Percentiles rank a stretch among this genome's conserved stretches.
phyloP scores from a whole-genome alignment of 2,797 vertebrate genomes.

The Malacoctenus gilli region DNA sequence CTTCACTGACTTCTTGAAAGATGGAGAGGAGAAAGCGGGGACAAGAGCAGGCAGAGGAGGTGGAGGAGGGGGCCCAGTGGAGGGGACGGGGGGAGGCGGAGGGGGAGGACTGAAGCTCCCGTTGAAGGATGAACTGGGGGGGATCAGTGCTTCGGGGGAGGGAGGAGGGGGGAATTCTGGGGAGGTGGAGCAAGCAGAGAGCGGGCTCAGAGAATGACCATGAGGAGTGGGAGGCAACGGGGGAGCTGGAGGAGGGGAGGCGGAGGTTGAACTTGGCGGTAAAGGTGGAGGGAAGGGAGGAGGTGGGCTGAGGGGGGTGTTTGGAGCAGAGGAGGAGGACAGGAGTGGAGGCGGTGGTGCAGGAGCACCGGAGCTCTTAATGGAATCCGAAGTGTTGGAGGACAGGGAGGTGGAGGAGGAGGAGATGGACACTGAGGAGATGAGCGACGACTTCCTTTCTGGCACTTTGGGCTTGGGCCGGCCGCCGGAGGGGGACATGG shows the following conservation, averaged over 20 bases:
- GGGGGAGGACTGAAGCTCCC: slow-evolving; percentile 73
- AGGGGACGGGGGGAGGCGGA: slow-evolving; percentile 48
- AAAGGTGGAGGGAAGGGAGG: slow-evolving; percentile 74
- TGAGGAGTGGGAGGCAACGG: slow-evolving; percentile 63
- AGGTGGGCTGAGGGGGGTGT: slow-evolving; percentile 62
- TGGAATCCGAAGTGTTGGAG: slow-evolving; percentile 92
- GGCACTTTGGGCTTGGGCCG: slow-evolving; percentile 92
- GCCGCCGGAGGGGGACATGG: slow-evolving; percentile 85
- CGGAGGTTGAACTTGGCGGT: slow-evolving; percentile 49
- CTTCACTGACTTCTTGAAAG: slow-evolving; percentile 79
- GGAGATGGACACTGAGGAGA: slow-evolving; percentile 93
- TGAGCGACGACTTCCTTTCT: slow-evolving; percentile 95
- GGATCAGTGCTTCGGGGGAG: slow-evolving; percentile 82
- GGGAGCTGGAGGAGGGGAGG: slow-evolving; percentile 59
- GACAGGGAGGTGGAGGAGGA: slow-evolving; percentile 97
- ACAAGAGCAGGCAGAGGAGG: slow-evolving; percentile 62
- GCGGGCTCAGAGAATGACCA: slow-evolving; percentile 25
- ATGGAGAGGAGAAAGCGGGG: slow-evolving; percentile 78
- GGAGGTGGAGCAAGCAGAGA: slow-evolving; percentile 69
- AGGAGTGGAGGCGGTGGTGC: slow-evolving; percentile 49
- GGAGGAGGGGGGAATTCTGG: slow-evolving; percentile 89
- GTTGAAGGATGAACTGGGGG: slow-evolving; percentile 69
- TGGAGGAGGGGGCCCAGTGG: slow-evolving; percentile 58
- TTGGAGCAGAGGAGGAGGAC: slow-evolving; percentile 58
- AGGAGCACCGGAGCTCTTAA: slow-evolving; percentile 74